These are phyloP conservation scores for Acropternis orthonyx DNA, from an alignment of 2,797 vertebrate species.

Conservation along the genomic window DNA sequence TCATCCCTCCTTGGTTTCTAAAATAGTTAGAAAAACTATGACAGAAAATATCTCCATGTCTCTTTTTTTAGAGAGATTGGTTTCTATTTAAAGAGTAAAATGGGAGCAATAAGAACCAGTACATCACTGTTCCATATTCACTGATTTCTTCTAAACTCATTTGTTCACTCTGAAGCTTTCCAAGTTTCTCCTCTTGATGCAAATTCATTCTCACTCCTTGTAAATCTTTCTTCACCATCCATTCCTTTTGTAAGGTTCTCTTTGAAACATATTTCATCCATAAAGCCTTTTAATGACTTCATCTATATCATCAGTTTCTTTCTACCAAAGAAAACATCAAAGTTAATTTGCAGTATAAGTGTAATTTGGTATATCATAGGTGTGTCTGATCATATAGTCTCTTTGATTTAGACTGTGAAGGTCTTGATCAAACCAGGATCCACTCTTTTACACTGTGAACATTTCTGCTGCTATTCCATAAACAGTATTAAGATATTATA, in stretches of 20 bases:
- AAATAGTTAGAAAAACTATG: background rate
- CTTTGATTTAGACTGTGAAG: constrained; percentile 43
- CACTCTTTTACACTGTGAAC: background rate
- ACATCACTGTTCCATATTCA: background rate
- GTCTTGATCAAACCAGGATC: constrained; percentile 27
- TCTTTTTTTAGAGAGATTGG: background rate
- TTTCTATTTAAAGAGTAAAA: background rate
- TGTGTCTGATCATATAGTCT: constrained; percentile 42
- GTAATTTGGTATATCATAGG: background rate
- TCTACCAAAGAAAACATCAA: constrained; percentile 36
- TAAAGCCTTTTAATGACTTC: constrained; percentile 20
- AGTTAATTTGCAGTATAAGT: constrained; percentile 5
- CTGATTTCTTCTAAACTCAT: background rate
- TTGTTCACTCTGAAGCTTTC: background rate
- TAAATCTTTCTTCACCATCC: background rate
- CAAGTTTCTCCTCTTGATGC: background rate
- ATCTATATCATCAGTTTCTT: constrained; percentile 5
- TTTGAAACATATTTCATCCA: constrained; percentile 8
- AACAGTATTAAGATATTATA: background rate
- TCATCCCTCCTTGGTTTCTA: background rate
- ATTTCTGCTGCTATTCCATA: background rate
- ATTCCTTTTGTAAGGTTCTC: background rate
- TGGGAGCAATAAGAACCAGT: background rate
- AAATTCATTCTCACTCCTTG: background rate
- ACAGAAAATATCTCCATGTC: background rate